Conservation (phyloP, 2,888 invertebrate species). For the Diarsia brunnea region DNA sequence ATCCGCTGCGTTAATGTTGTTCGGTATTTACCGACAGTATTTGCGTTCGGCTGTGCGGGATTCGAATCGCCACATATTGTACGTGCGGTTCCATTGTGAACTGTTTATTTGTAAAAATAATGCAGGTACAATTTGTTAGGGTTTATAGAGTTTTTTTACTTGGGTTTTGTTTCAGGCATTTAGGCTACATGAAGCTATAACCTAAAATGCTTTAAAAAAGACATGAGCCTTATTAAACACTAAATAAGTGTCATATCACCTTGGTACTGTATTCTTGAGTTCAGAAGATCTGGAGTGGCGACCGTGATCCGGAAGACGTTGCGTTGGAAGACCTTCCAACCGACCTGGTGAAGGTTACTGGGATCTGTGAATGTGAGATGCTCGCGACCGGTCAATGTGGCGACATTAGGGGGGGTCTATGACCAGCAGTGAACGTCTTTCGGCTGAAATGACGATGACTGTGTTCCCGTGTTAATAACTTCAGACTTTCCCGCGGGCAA, state of each 20-base stretch:
- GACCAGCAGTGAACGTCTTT: too few species aligned
- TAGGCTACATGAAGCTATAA: not conserved
- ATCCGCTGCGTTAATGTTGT: constrained; percentile 62
- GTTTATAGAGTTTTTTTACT: not conserved
- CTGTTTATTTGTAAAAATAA: constrained; percentile 56
- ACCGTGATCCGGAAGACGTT: too few species aligned
- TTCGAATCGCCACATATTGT: constrained; percentile 57
- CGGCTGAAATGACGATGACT: too few species aligned
- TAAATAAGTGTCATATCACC: not conserved
- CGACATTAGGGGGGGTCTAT: too few species aligned
- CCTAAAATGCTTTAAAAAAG: not conserved
- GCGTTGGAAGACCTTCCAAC: too few species aligned
- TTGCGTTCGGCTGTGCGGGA: constrained; percentile 60
- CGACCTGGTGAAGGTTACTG: too few species aligned
- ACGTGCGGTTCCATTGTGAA: constrained; percentile 51
- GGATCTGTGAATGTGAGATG: too few species aligned
- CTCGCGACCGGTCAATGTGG: too few species aligned
- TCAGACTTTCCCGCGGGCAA: not conserved
- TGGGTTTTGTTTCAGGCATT: not conserved
- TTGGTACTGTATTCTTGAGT: not conserved
- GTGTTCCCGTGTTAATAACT: not conserved
- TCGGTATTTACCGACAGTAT: constrained; percentile 60
- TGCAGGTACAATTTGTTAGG: constrained; percentile 31
- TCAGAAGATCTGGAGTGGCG: too few species aligned
- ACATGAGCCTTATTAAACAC: not conserved